Percentiles rank a stretch among this genome's conserved stretches.
Conservation (phyloP, 2,113 vertebrate genomes). For the Pelecanoides urinatrix region DNA sequence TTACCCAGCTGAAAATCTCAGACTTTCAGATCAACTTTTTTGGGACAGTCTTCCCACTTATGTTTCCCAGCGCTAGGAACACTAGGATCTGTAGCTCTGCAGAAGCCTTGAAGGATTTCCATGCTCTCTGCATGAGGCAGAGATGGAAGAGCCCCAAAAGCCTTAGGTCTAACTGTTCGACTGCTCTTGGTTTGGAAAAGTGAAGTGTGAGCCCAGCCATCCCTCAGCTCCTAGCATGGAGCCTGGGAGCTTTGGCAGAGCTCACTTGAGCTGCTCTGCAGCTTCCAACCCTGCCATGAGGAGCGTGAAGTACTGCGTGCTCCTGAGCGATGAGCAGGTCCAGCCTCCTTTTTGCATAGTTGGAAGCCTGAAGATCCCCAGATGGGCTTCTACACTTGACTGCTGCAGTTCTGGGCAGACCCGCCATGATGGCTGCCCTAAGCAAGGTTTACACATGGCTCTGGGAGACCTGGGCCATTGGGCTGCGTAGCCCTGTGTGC, state of each 20-base stretch:
- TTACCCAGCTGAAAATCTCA: not conserved
- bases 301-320: rapidly evolving
- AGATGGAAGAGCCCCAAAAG: not conserved
- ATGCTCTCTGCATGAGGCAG: not conserved
- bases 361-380: not conserved
- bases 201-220: not conserved
- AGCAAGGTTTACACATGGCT: not conserved
- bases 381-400: not conserved
- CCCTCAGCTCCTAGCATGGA: not conserved
- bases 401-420: not conserved
- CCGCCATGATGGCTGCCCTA: not conserved
- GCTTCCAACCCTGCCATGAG: not conserved
- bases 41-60: not conserved
- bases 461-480: rapidly evolving
- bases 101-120: not conserved
- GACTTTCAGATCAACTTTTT: not conserved
- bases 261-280: not conserved
- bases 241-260: not conserved
- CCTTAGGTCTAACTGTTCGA: not conserved
- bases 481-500: rapidly evolving
- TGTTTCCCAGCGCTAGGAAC: not conserved
- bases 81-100: not conserved
- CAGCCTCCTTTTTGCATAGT: not conserved
- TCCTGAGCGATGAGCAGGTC: rapidly evolving
- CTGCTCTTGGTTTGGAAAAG: not conserved